A percentile compares a stretch with the other conserved stretches of the same genome.
Conservation (phyloP, 2,888 invertebrate species). For the Mesorhabditis spiculigera region DNA sequence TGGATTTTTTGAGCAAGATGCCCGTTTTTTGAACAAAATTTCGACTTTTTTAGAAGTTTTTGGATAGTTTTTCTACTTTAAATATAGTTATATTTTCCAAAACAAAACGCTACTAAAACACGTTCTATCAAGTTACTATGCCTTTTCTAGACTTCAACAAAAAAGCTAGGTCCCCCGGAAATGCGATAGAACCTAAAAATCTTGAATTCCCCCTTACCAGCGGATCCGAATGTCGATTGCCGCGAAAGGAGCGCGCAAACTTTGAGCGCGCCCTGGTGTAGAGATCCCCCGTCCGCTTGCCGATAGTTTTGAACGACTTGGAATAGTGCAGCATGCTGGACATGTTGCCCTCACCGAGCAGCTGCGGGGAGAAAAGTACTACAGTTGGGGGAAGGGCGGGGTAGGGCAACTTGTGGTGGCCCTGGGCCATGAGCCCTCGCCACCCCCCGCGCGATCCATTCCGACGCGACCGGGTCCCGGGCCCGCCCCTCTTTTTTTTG, state of each 20-base stretch:
- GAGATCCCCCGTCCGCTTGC: conserved; percentile 33
- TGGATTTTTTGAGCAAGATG: neutral
- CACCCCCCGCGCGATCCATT: too few species aligned
- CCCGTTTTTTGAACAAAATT: neutral
- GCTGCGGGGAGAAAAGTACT: too few species aligned
- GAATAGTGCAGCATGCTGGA: conserved; percentile 35
- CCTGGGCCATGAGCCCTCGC: too few species aligned
- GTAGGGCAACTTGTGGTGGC: too few species aligned
- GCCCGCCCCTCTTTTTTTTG: too few species aligned
- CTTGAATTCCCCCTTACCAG: neutral
- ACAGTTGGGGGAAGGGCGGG: too few species aligned
- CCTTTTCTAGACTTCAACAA: neutral
- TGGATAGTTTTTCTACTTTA: neutral
- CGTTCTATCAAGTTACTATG: neutral
- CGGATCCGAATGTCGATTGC: conserved; percentile 5
- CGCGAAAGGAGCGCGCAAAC: conserved; percentile 30
- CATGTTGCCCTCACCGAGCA: too few species aligned
- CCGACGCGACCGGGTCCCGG: too few species aligned
- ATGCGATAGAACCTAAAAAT: neutral
- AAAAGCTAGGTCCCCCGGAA: neutral
- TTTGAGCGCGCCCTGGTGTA: conserved; percentile 33
- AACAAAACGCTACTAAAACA: neutral
- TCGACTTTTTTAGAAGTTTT: too few species aligned
- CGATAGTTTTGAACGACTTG: conserved; percentile 37
- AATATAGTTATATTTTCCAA: neutral